A percentile compares a stretch with the other conserved stretches of the same genome.
phyloP scores from a whole-genome alignment of 2,888 invertebrate species.

The Phaonia tiefii region DNA sequence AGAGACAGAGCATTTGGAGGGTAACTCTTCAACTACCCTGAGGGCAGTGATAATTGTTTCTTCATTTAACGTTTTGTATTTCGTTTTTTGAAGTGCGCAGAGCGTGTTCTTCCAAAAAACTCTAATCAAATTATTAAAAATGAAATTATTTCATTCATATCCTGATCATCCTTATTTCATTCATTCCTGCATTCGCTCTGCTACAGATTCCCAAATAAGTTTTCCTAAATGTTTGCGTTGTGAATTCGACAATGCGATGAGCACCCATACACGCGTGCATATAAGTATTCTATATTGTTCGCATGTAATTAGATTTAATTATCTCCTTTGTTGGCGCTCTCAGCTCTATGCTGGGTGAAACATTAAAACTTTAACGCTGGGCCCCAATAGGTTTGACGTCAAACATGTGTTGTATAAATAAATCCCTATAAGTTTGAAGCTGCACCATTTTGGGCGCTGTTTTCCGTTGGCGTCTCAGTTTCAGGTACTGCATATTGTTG shows the following conservation, averaged over 20 bases:
- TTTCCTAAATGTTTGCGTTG: conserved; percentile 18
- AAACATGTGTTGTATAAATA: conserved; percentile 18
- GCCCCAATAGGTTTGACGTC: conserved; percentile 30
- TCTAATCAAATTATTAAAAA: conserved; percentile 37
- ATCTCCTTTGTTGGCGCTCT: conserved; percentile 32
- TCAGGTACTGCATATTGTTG: neutral
- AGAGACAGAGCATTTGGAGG: too few relatives aligned
- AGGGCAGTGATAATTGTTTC: neutral
- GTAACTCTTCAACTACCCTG: neutral
- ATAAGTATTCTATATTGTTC: conserved; percentile 2
- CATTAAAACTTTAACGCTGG: conserved; percentile 35
- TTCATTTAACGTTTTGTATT: neutral
- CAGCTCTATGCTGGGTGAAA: conserved; percentile 6
- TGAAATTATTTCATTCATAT: conserved; percentile 21
- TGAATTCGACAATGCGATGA: neutral
- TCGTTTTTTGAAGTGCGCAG: neutral
- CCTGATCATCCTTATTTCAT: neutral
- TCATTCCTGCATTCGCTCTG: neutral
- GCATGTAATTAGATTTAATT: conserved; percentile 48
- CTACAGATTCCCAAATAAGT: neutral
- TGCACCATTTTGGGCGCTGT: neutral
- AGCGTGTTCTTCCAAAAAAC: conserved; percentile 10
- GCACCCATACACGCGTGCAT: neutral
- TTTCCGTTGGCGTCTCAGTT: neutral
- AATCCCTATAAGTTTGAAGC: conserved; percentile 21